Evolutionary conservation across 2,888 invertebrate species (phyloP).

Genomic region (Apodemia duryi): DNA sequence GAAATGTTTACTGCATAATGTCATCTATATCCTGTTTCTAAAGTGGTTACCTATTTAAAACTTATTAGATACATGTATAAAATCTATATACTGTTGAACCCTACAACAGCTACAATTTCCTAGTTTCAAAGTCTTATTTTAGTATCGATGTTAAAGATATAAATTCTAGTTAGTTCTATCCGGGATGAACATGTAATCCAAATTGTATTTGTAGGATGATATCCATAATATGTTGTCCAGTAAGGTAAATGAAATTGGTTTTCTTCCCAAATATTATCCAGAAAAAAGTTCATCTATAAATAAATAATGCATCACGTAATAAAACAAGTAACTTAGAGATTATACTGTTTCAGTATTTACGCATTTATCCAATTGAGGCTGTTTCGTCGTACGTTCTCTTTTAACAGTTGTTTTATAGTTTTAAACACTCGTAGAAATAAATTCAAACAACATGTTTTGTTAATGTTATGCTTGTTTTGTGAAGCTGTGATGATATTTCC

Average conservation of each 20-base stretch:
- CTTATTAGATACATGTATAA: too few species aligned
- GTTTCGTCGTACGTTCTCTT: constrained; percentile 42
- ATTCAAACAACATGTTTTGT: constrained; percentile 63
- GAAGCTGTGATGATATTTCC: constrained; percentile 78
- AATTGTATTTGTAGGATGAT: not conserved
- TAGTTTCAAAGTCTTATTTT: not conserved
- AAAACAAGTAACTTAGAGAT: constrained; percentile 3
- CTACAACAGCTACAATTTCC: not conserved
- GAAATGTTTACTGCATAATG: not conserved
- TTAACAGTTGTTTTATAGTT: constrained; percentile 60
- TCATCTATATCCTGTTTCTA: not conserved
- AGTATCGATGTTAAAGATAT: not conserved
- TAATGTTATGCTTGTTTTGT: constrained; percentile 76
- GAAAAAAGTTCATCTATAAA: not conserved
- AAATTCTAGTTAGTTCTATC: not conserved
- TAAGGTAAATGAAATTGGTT: not conserved
- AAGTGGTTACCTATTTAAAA: not conserved
- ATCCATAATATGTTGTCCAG: not conserved
- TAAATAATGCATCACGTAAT: constrained; percentile 1
- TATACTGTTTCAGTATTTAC: constrained; percentile 59
- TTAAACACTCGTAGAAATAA: constrained; percentile 44
- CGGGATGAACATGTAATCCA: too few species aligned
- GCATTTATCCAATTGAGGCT: constrained; percentile 70
- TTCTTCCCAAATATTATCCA: too few species aligned
- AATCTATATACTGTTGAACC: not conserved